Evolutionary conservation across 2,888 invertebrate genomes (phyloP), one percentile per base, ranked within the genome.

Genomic region (Stenodema calcarata): DNA sequence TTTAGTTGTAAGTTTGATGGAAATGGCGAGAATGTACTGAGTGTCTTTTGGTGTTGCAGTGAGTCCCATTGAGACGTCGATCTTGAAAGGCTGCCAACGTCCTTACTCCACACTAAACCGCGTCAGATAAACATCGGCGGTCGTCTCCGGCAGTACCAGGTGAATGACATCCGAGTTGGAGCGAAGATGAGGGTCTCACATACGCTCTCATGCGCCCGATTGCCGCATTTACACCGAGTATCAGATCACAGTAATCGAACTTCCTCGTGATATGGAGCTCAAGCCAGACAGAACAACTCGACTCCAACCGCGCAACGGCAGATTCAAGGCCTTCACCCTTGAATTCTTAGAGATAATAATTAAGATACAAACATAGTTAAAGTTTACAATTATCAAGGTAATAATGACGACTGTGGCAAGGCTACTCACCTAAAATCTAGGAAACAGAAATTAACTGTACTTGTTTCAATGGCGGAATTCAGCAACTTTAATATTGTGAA

Each of bases 181-280:
- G 78, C 27, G 78, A 78, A 78, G 78, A 44, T 78, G 78, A 78
- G 27, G 78, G 78, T 42, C 41, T n/a, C 23, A 18, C 78, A 18
- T 44, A 14, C 78, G 44, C 14, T 42, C 78, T 78, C 78, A 44
- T 18, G 78, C 44, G 62, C 62, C n/a, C n/a, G 50, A 18, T 50
- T n/a, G 50, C 50, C 50, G 50, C 50, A 50, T n/a, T 50, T 50
- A n/a, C 50, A 6, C n/a, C n/a, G n/a, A n/a, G 50, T n/a, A 50
- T 50, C 50, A 16, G 50, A 50, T 50, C 50, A 16, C 12, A n/a
- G 50, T n/a, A 50, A 4, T 50, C 50, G n/a, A 50, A 50, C 50
- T 50, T 50, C 50, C n/a, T 50, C n/a, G 4, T 50, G 4, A 4
- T 50, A n/a, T n/a, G n/a, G 16, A 50, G 12, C n/a, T 35, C 35